phyloP scores from a whole-genome alignment of 2,113 vertebrate species.

The Myotis brandtii region DNA sequence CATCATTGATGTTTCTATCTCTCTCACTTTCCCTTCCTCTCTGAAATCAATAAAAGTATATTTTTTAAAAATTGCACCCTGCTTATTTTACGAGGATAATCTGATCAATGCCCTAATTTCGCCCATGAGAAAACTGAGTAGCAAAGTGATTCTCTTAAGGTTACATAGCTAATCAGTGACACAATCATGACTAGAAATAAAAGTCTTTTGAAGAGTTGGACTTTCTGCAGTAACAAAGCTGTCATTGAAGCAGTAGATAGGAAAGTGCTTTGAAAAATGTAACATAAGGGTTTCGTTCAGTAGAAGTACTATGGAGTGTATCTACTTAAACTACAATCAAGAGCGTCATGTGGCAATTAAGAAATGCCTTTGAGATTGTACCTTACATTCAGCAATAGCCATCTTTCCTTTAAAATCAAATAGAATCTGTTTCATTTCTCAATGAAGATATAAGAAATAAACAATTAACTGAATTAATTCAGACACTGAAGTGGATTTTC shows the following conservation, averaged over 20 bases:
- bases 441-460: constrained; percentile 56
- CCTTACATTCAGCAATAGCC: constrained; percentile 62
- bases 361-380: constrained; percentile 68
- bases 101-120: not conserved
- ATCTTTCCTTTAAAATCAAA: constrained; percentile 78
- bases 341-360: constrained; percentile 65
- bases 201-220: constrained; percentile 69
- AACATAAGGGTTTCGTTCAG: not conserved
- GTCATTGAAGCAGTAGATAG: constrained; percentile 69
- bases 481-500: constrained; percentile 73
- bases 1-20: not conserved
- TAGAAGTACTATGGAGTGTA: not conserved
- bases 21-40: not conserved
- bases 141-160: constrained; percentile 36
- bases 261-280: constrained; percentile 63
- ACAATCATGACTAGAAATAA: constrained; percentile 52
- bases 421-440: constrained; percentile 62
- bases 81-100: not conserved
- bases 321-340: constrained; percentile 70
- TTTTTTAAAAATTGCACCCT: not conserved
- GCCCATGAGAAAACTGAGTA: not conserved
- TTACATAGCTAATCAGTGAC: constrained; percentile 66
- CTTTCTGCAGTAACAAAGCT: constrained; percentile 67
- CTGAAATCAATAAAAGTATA: not conserved
- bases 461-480: constrained; percentile 77